These are phyloP conservation scores for Oscheius sp. DNA, from an alignment of 2,888 invertebrate species.

Conservation along the genomic window DNA sequence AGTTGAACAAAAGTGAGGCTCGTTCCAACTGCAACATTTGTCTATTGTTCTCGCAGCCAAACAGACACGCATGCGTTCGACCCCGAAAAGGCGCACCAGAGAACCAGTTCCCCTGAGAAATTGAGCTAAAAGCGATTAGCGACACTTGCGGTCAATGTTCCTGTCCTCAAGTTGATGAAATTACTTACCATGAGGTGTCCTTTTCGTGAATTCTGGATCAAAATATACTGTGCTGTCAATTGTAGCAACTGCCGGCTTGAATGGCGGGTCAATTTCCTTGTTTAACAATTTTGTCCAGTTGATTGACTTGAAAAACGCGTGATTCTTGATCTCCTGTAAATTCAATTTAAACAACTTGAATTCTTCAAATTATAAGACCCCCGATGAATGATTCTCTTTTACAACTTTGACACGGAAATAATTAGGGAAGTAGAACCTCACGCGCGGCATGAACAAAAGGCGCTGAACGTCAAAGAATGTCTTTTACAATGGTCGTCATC, in stretches of 20 bases:
- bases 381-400: no score
- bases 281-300: slow-evolving; percentile 82
- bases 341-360: background rate
- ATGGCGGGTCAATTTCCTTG: slow-evolving; percentile 85
- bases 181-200: slow-evolving; percentile 85
- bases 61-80: no score
- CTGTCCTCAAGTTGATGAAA: slow-evolving; percentile 3
- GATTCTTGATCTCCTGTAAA: slow-evolving; percentile 87
- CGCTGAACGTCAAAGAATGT: no score
- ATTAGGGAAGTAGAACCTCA: background rate
- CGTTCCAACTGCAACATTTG: no score
- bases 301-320: slow-evolving; percentile 92
- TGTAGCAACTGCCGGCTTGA: slow-evolving; percentile 93
- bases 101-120: background rate
- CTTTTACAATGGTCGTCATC: background rate
- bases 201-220: slow-evolving; percentile 96
- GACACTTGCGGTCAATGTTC: no score
- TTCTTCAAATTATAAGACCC: background rate
- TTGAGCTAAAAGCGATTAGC: no score
- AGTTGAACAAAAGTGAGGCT: no score
- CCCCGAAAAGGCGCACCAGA: background rate
- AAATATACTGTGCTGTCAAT: slow-evolving; percentile 94
- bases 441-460: no score
- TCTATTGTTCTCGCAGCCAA: no score
- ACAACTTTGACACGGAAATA: background rate